These are phyloP conservation scores for Bombus superbus DNA, from an alignment of 1,140 invertebrate genomes.

Conservation along the genomic window DNA sequence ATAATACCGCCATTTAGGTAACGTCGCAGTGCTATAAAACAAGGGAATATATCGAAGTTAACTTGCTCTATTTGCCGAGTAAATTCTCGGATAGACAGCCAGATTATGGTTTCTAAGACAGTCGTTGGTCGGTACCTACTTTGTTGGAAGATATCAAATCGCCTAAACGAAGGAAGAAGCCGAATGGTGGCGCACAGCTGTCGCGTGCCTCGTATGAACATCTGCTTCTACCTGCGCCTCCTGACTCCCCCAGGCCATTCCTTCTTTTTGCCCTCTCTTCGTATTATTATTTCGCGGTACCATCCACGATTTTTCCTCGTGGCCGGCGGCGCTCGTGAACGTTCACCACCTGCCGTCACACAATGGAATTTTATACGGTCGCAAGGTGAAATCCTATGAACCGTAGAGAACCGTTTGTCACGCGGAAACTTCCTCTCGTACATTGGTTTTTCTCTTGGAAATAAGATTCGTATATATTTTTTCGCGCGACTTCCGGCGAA, in stretches of 20 bases:
- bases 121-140: not conserved
- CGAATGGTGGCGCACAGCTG: slow-evolving; percentile 60
- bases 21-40: not conserved
- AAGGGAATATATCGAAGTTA: too few species aligned
- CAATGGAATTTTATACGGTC: slow-evolving; percentile 36
- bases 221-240: slow-evolving; percentile 56
- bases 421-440: not conserved
- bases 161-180: slow-evolving; percentile 28
- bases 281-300: slow-evolving; percentile 57
- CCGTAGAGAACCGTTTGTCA: not conserved
- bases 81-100: not conserved
- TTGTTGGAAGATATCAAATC: slow-evolving; percentile 49
- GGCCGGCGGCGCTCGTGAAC: slow-evolving; percentile 18
- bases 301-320: slow-evolving; percentile 23
- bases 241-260: slow-evolving; percentile 11
- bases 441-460: not conserved
- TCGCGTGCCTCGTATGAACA: slow-evolving; percentile 61
- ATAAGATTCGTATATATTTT: too few species aligned
- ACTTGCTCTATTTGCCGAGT: not conserved
- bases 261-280: slow-evolving; percentile 28
- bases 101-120: too few species aligned
- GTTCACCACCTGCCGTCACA: slow-evolving; percentile 54
- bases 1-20: not conserved
- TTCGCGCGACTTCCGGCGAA: not conserved
- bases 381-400: slow-evolving; percentile 44